Evolutionary conservation across 2,888 invertebrate genomes (phyloP).

Genomic region (Drosophila niveifrons): DNA sequence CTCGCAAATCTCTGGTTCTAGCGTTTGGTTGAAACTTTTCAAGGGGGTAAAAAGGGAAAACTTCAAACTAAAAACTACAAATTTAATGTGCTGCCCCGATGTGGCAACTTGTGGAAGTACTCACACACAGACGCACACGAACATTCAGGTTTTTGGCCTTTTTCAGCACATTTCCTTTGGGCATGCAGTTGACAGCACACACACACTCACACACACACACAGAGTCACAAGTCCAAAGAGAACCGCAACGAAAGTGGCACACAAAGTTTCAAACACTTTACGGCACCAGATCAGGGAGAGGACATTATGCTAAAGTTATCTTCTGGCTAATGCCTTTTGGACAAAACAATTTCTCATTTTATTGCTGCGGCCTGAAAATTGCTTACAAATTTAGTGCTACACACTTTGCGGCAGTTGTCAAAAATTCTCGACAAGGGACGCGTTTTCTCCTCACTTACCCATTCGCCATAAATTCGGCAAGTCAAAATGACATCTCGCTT

Average conservation of each 20-base stretch:
- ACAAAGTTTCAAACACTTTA: constrained; percentile 79
- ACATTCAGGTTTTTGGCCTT: constrained; percentile 48
- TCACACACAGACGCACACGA: not conserved
- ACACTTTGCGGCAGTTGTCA: constrained; percentile 49
- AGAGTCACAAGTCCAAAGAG: not conserved
- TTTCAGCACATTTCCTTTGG: constrained; percentile 78
- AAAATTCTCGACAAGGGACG: not conserved
- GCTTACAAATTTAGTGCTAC: constrained; percentile 72
- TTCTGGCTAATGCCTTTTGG: constrained; percentile 71
- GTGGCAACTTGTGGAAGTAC: constrained; percentile 76
- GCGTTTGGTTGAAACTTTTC: constrained; percentile 33
- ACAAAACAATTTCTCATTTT: constrained; percentile 78
- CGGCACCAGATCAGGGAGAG: not conserved
- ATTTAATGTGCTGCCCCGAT: constrained; percentile 74
- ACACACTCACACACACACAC: constrained; percentile 22
- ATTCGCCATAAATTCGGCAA: constrained; percentile 1
- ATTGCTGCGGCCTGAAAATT: constrained; percentile 76
- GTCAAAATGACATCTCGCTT: not conserved
- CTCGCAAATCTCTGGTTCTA: constrained; percentile 48
- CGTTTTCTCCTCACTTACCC: not conserved
- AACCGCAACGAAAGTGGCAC: constrained; percentile 77
- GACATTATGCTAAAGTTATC: constrained; percentile 52
- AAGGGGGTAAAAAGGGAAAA: constrained; percentile 29
- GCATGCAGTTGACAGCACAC: constrained; percentile 78
- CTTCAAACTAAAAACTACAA: constrained; percentile 77